Percentiles rank a stretch among this genome's conserved stretches.
Evolutionary conservation across 2,113 vertebrate genomes (phyloP).

Genomic region (Phylloscopus trochiloides): DNA sequence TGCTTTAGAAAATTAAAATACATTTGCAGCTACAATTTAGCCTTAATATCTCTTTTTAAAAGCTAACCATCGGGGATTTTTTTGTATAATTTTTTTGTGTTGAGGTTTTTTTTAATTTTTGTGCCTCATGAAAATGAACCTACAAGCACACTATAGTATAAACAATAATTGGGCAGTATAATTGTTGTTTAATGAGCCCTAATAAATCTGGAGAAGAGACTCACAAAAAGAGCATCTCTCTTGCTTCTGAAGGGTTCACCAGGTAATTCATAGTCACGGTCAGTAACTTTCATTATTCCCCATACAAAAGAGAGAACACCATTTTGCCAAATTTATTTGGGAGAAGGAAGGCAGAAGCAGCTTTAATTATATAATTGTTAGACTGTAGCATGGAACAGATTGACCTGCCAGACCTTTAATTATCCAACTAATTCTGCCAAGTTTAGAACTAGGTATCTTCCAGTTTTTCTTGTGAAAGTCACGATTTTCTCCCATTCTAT

Average conservation of each 20-base stretch:
- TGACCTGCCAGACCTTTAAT: neutral
- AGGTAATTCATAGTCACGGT: neutral
- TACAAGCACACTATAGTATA: neutral
- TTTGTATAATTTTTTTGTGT: neutral
- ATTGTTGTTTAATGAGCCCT: neutral
- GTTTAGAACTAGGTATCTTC: neutral
- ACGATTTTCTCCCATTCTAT: neutral
- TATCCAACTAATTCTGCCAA: neutral
- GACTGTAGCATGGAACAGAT: neutral
- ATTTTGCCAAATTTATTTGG: neutral
- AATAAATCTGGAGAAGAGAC: neutral
- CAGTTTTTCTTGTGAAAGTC: neutral
- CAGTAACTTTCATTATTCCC: neutral
- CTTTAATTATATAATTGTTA: neutral
- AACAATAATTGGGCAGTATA: neutral
- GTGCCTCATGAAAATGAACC: neutral
- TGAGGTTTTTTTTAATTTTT: neutral
- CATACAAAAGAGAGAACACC: neutral
- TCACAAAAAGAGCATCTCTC: neutral
- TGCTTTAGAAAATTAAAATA: neutral
- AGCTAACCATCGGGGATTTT: accelerated
- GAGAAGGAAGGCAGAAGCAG: neutral
- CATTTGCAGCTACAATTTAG: neutral
- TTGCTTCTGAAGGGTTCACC: neutral
- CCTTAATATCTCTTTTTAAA: neutral